A percentile compares a stretch with the other conserved stretches of the same genome.
Conservation (phyloP, 2,888 invertebrate species). For the Stenoptilia bipunctidactyla region DNA sequence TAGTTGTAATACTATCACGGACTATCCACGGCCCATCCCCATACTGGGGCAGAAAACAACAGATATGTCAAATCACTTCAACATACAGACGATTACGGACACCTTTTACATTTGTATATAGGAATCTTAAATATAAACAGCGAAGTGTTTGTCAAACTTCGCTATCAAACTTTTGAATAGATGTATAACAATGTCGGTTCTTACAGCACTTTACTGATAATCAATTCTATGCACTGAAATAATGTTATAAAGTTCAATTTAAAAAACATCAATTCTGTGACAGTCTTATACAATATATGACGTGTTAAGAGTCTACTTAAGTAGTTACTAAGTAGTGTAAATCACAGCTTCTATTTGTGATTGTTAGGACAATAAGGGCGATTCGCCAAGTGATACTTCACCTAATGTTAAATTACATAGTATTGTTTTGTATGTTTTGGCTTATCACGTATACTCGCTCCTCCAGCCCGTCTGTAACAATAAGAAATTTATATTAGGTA, state of each 20-base stretch:
- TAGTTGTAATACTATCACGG: conserved; percentile 57
- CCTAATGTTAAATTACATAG: not conserved
- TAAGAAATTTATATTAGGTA: not conserved
- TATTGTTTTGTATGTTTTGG: conserved; percentile 22
- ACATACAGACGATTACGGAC: conserved; percentile 21
- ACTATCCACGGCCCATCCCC: conserved; percentile 8
- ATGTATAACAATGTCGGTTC: too few relatives aligned
- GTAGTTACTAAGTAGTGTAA: conserved; percentile 17
- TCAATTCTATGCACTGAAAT: too few relatives aligned
- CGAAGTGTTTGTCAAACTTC: not conserved
- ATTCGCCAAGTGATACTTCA: not conserved
- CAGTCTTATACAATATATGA: conserved; percentile 56
- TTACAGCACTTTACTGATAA: too few relatives aligned
- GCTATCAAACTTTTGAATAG: too few relatives aligned
- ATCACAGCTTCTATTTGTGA: conserved; percentile 45
- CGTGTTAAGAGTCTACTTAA: conserved; percentile 21
- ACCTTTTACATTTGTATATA: not conserved
- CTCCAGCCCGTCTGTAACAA: conserved; percentile 88
- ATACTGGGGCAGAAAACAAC: conserved; percentile 11
- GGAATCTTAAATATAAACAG: too few relatives aligned
- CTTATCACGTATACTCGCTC: conserved; percentile 94
- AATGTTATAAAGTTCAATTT: conserved; percentile 18
- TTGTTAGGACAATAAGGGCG: conserved; percentile 24
- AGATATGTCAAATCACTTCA: conserved; percentile 43
- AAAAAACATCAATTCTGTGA: conserved; percentile 63